Base-by-base conservation (phyloP, 2,888 invertebrate species). In the Volucella bombylans region DNA sequence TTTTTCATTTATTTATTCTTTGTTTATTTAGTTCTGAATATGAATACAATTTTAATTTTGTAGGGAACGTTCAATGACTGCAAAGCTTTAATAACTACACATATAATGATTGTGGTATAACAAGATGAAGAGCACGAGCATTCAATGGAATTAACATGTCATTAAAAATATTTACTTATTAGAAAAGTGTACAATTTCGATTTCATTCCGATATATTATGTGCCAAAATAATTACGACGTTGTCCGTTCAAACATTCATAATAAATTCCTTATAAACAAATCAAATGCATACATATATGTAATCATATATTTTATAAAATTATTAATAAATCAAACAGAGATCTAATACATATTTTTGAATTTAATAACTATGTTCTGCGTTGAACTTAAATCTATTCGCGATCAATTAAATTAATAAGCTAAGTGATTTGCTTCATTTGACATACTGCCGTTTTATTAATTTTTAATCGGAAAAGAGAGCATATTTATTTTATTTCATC, bases 1-100 rank as follows among this genome's bases (percentile, higher is more conserved):
- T 64, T 10, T 65, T 49, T 49, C 47, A 82, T 71, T 76, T 68
- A 45, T 69, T 64, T 62, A 47, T 64, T 54, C 59, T 52, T 82
- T 50, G 68, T 47, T 52, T 9, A 45, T 68, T 73, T 73, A 47
- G 61, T 61, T 77, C 8, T 50, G 68, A 80, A 55, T 68, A 64
- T 73, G 45, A 47, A 61, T 64, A 52, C 57, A 68, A 73, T 80
- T 14, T 82, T 79, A 74, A 82, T 82, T 82, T 83, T 83, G 79
- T 83, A 83, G 82, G 79, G 74, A 79, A 59, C 73, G 68, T 69
- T 54, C 49, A 47, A 73, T 68, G 43, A 43, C 73, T 14, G 79
- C 82, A 31, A 83, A 83, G 57, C 79, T 83, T 64, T 83, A 79
- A 74, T 23, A 79, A 43, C 55, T 15, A 50, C 55, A 41, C 67